phyloP scores from a whole-genome alignment of 2,797 vertebrate species.

The Syngnathus rostellatus region DNA sequence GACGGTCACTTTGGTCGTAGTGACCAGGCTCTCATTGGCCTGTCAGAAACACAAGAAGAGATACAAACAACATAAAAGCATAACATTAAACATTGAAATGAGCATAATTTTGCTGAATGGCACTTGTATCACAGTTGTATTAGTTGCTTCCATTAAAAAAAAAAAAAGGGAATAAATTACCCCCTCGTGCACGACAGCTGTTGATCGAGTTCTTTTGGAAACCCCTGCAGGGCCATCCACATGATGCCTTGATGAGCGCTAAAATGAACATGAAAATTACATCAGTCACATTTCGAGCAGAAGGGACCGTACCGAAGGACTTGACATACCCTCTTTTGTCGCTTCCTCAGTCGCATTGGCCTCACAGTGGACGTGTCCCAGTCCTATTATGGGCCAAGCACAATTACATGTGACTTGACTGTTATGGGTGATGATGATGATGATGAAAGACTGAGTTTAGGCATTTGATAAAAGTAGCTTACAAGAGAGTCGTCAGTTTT shows the following conservation, averaged over 20 bases:
- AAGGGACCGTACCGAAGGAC: background rate
- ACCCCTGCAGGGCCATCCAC: slow-evolving; percentile 78
- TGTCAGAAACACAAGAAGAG: slow-evolving; percentile 32
- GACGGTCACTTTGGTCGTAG: slow-evolving; percentile 88
- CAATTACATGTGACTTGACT: background rate
- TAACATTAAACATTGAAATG: background rate
- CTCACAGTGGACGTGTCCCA: slow-evolving; percentile 88
- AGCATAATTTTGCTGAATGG: background rate
- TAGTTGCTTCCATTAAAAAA: background rate
- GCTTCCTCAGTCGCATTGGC: slow-evolving; percentile 82
- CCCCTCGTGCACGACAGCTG: slow-evolving; percentile 70
- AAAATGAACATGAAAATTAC: slow-evolving; percentile 28
- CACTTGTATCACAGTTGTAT: background rate
- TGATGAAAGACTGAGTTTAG: background rate
- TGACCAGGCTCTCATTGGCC: slow-evolving; percentile 88
- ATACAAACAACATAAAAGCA: background rate
- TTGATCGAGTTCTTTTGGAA: slow-evolving; percentile 81
- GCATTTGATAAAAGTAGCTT: slow-evolving; percentile 31
- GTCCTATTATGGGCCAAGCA: slow-evolving; percentile 66
- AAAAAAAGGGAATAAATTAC: background rate
- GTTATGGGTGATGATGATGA: background rate
- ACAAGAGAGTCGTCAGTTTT: slow-evolving; percentile 94
- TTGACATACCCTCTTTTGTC: slow-evolving; percentile 82
- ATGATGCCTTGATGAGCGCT: slow-evolving; percentile 88
- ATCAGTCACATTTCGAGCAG: slow-evolving; percentile 1